Percentiles rank a stretch among this genome's conserved stretches.
These are phyloP conservation scores for Rhagonycha fulva DNA, from an alignment of 2,888 invertebrate species.

Conservation along the genomic window DNA sequence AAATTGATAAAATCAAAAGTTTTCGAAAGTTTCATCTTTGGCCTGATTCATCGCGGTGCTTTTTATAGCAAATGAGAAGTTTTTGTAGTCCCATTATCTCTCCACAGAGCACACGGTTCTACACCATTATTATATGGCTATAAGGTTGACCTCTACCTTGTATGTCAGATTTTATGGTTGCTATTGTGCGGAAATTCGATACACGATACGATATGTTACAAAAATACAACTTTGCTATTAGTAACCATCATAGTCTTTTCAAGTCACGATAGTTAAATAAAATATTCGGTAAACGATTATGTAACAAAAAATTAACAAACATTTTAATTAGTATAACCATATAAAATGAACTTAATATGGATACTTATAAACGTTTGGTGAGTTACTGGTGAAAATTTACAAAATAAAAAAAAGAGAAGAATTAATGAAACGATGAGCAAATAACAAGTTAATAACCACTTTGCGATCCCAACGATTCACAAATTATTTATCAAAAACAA, in stretches of 20 bases:
- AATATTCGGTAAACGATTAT: neutral
- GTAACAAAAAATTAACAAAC: neutral
- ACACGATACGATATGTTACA: slow-evolving; percentile 19
- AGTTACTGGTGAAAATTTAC: neutral
- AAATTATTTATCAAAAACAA: neutral
- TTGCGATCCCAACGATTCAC: neutral
- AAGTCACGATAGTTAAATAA: neutral
- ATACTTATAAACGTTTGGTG: neutral
- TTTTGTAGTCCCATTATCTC: slow-evolving; percentile 20
- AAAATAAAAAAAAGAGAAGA: neutral
- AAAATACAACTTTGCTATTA: slow-evolving; percentile 20
- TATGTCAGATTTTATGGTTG: slow-evolving; percentile 22
- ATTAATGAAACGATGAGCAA: neutral
- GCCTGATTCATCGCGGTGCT: slow-evolving; percentile 41
- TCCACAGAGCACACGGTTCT: slow-evolving; percentile 15
- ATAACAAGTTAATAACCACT: neutral
- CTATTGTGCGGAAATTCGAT: slow-evolving; percentile 24
- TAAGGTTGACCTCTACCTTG: slow-evolving; percentile 21
- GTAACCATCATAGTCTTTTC: slow-evolving; percentile 8
- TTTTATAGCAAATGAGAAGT: slow-evolving; percentile 25
- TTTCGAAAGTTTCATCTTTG: slow-evolving; percentile 33
- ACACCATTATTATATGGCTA: slow-evolving; percentile 21
- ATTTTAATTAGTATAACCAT: neutral
- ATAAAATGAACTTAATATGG: neutral
- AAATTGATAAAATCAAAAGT: neutral